These are phyloP conservation scores for Vipera latastei DNA, from an alignment of 2,797 vertebrate species.

Conservation along the genomic window DNA sequence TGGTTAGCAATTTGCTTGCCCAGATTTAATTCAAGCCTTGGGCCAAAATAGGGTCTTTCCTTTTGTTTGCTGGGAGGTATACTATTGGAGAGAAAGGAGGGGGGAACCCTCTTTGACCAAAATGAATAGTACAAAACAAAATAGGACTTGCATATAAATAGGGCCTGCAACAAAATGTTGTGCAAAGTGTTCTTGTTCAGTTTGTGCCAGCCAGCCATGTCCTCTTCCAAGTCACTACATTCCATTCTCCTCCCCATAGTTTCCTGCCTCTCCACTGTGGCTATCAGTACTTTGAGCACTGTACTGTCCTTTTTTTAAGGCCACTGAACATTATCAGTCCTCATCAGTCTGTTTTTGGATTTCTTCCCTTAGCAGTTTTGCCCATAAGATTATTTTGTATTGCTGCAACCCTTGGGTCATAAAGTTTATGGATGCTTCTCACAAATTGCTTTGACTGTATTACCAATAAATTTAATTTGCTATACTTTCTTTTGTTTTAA, in stretches of 20 bases:
- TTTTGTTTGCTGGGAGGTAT: background rate
- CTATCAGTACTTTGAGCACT: background rate
- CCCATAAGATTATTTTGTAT: background rate
- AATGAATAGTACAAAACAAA: background rate
- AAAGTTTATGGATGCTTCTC: background rate
- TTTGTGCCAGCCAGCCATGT: background rate
- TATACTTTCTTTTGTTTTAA: background rate
- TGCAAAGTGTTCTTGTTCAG: background rate
- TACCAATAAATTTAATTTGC: background rate
- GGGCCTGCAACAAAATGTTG: background rate
- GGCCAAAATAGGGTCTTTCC: background rate
- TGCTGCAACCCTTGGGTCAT: background rate
- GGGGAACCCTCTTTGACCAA: background rate
- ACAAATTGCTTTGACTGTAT: background rate
- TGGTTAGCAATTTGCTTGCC: background rate
- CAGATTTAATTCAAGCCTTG: background rate
- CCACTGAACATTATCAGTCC: background rate
- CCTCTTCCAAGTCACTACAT: background rate
- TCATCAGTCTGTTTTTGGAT: background rate
- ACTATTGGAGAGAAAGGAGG: background rate
- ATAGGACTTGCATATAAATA: background rate
- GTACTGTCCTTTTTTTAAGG: background rate
- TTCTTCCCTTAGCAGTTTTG: background rate
- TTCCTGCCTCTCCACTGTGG: background rate
- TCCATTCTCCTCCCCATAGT: constrained; percentile 1